Conservation (phyloP, 1,140 invertebrate species). For the Mylabris phalerata region DNA sequence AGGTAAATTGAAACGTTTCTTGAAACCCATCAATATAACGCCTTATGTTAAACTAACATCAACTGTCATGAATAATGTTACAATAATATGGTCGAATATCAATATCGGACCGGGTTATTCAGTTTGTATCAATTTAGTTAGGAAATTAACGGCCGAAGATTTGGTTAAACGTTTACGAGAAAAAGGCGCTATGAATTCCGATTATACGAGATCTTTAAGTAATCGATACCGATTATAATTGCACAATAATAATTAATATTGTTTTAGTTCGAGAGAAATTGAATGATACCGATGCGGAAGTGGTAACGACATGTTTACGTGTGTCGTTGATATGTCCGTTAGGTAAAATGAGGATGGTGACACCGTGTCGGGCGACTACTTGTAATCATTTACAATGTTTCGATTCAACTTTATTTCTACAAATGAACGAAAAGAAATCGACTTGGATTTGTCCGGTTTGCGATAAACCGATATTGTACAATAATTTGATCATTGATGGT, state of each 20-base stretch:
- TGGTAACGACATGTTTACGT: constrained; percentile 86
- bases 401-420: constrained; percentile 88
- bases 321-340: constrained; percentile 90
- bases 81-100: too few species aligned
- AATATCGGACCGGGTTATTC: too few species aligned
- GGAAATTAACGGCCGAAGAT: too few species aligned
- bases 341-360: constrained; percentile 89
- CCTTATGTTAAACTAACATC: too few species aligned
- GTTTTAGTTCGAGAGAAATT: constrained; percentile 84
- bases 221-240: too few species aligned
- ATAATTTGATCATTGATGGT: constrained; percentile 86
- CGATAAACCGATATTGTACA: constrained; percentile 83
- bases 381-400: constrained; percentile 98
- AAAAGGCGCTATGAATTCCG: too few species aligned
- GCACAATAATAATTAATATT: constrained; percentile 1
- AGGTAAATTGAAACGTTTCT: too few species aligned
- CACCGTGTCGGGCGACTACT: constrained; percentile 81
- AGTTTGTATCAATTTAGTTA: too few species aligned
- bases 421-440: constrained; percentile 98
- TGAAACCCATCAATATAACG: too few species aligned
- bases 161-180: too few species aligned
- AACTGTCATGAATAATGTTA: too few species aligned
- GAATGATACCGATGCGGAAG: constrained; percentile 87
- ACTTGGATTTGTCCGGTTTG: constrained; percentile 98
- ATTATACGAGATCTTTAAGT: too few species aligned